Base-by-base conservation (phyloP, 2,888 invertebrate species). In the Agrochola lychnidis region DNA sequence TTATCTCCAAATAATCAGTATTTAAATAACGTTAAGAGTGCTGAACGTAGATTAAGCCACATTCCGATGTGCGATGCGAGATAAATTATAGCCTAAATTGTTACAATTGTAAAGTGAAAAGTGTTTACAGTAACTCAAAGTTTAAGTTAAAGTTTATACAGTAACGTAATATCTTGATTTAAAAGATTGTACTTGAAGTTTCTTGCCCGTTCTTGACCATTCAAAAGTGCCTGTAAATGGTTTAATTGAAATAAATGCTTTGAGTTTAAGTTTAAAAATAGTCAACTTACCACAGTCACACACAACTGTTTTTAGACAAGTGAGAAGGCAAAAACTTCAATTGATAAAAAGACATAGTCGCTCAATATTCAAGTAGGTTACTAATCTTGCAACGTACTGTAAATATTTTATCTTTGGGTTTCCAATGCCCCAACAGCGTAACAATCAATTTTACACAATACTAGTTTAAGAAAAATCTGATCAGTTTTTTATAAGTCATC, bases 401-500 rank as follows among this genome's bases (percentile, higher is more conserved):
- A 75, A 53, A 63, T 40, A 70, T 22, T 69, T 82, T 85, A 84
- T 84, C 84, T 73, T 42, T 4, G 4, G 30, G 16, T 84, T 64
- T 78, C 57, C 79, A 57, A 25, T 57, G 64, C 12, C 45, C 59
- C 10, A 61, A 53, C 25, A 72, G 70, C 30, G 42, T 45, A 45
- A 45, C 7, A 76, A 61, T 67, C 19, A 48, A 59, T 83, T 59
- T 40, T 45, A 30, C 19, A 45, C 68, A 45, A 61, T 56, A 53
- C n/a, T 45, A 53, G 71, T 56, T 56, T 77, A 59, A 63, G 70
- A 67, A 30, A 73, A 79, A 73, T 70, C 59, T 45, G 66, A 42
- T 78, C 82, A 86, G 86, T 86, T 70, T 70, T 72, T 51, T 53
- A 22, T 73, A 79, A 77, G 70, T 79, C 82, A 81, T 81, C 77